Percentiles rank a stretch among this genome's conserved stretches.
These are phyloP conservation scores for Lacanobia wlatinum DNA, from an alignment of 2,888 invertebrate species.

Conservation along the genomic window DNA sequence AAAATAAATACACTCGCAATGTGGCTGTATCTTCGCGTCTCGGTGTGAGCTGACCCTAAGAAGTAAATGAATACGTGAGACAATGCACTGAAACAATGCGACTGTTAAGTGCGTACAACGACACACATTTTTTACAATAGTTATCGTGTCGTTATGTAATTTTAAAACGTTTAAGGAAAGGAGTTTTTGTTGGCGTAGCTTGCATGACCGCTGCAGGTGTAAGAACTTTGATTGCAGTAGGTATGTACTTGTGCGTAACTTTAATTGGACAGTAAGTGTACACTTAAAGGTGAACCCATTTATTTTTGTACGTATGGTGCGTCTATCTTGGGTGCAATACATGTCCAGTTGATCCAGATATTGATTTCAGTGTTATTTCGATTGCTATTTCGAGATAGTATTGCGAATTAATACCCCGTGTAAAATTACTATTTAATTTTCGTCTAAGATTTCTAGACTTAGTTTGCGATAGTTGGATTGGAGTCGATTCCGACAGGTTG, in stretches of 20 bases:
- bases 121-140: constrained; percentile 72
- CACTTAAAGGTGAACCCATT: not conserved
- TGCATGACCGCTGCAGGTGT: constrained; percentile 45
- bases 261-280: constrained; percentile 26
- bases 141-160: constrained; percentile 70
- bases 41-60: constrained; percentile 34
- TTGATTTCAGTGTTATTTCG: not conserved
- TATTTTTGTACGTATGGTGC: not conserved
- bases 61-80: constrained; percentile 68
- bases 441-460: not conserved
- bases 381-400: not conserved
- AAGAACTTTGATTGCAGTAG: constrained; percentile 30
- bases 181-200: constrained; percentile 49
- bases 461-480: not conserved
- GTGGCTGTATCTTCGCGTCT: not conserved
- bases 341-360: not conserved
- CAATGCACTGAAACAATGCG: constrained; percentile 74
- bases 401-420: not conserved
- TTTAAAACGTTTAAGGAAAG: constrained; percentile 59
- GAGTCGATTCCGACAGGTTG: constrained; percentile 17
- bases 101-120: constrained; percentile 70
- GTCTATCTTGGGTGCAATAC: not conserved
- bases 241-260: constrained; percentile 4
- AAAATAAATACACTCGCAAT: not conserved
- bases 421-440: not conserved